phyloP scores from a whole-genome alignment of 2,797 vertebrate species.

The Betta splendens region DNA sequence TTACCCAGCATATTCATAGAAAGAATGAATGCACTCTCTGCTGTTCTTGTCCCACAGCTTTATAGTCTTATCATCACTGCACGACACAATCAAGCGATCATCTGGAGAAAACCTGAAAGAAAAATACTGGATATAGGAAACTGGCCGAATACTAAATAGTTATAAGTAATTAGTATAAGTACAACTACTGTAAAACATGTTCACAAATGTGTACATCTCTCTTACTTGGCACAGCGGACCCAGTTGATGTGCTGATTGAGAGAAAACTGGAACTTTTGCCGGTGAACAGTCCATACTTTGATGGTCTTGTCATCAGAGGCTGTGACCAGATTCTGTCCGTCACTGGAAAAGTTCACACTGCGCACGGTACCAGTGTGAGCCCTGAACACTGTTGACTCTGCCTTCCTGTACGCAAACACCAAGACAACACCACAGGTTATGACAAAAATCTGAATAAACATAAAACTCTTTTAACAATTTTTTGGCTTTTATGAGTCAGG shows the following conservation, averaged over 20 bases:
- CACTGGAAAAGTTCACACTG: slow-evolving; percentile 90
- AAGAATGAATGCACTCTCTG: slow-evolving; percentile 92
- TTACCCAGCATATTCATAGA: slow-evolving; percentile 93
- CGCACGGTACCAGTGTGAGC: slow-evolving; percentile 93
- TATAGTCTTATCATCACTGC: slow-evolving; percentile 94
- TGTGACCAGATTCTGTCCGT: slow-evolving; percentile 92
- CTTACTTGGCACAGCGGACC: slow-evolving; percentile 97
- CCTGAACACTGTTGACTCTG: slow-evolving; percentile 90
- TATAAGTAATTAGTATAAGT: neutral
- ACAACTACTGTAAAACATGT: neutral
- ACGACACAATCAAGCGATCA: slow-evolving; percentile 90
- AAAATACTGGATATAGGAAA: neutral
- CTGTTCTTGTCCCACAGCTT: slow-evolving; percentile 97
- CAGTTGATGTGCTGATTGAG: slow-evolving; percentile 96
- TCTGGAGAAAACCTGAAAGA: slow-evolving; percentile 93
- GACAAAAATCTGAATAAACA: slow-evolving; percentile 16
- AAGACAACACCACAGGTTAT: slow-evolving; percentile 22
- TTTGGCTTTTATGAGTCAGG: slow-evolving; percentile 31
- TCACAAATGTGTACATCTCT: slow-evolving; percentile 12
- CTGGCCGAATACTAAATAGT: neutral
- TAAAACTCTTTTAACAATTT: slow-evolving; percentile 20
- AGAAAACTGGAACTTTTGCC: slow-evolving; percentile 96
- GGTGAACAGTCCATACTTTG: slow-evolving; percentile 94
- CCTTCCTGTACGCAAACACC: slow-evolving; percentile 82
- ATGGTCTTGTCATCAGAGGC: slow-evolving; percentile 97